phyloP scores from a whole-genome alignment of 2,113 vertebrate genomes.

The Megalops atlanticus region DNA sequence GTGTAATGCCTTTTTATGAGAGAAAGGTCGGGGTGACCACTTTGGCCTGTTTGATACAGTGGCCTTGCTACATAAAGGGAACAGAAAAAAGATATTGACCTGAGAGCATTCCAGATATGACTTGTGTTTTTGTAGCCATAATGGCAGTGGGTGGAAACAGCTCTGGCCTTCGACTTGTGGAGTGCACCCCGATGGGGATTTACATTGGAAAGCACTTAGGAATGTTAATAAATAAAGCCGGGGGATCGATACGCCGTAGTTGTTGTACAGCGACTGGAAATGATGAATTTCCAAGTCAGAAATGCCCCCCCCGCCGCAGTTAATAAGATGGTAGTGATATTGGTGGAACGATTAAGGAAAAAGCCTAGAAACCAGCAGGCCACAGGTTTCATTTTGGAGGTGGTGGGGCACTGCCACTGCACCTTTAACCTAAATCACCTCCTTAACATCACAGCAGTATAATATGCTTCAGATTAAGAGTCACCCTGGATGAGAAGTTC shows the following conservation, averaged over 20 bases:
- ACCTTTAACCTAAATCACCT: too few relatives aligned
- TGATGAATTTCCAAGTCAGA: not conserved
- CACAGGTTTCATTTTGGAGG: too few relatives aligned
- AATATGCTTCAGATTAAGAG: too few relatives aligned
- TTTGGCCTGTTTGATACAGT: not conserved
- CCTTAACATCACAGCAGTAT: too few relatives aligned
- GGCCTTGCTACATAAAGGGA: not conserved
- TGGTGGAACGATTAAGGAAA: too few relatives aligned
- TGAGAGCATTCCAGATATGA: not conserved
- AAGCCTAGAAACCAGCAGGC: too few relatives aligned
- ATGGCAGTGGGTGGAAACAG: conserved; percentile 5
- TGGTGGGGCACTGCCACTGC: too few relatives aligned
- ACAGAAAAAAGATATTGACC: not conserved
- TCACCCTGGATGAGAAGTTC: too few relatives aligned
- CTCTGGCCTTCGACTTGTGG: not conserved
- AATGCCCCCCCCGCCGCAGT: too few relatives aligned
- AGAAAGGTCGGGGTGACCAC: not conserved
- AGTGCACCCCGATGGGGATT: not conserved
- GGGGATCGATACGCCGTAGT: not conserved
- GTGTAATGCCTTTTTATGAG: too few relatives aligned
- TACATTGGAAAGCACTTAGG: conserved; percentile 6
- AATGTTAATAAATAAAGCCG: conserved; percentile 12
- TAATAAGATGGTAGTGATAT: too few relatives aligned
- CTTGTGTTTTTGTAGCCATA: not conserved
- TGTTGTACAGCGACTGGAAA: not conserved